phyloP scores from a whole-genome alignment of 1,140 invertebrate genomes.

The Drosophila tropicalis region DNA sequence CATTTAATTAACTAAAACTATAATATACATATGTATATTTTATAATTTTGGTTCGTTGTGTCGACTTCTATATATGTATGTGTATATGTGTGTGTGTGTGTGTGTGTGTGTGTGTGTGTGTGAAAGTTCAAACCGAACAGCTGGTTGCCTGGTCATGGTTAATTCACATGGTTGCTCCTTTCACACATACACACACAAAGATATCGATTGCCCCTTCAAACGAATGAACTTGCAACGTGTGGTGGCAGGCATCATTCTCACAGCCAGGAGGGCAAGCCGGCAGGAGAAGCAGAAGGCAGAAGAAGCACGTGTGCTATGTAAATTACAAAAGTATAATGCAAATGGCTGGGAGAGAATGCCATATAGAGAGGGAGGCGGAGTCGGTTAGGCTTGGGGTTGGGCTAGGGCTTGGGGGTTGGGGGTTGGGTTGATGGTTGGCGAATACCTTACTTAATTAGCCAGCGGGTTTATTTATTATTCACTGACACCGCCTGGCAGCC shows the following conservation, averaged over 20 bases:
- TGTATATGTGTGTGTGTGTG: background rate
- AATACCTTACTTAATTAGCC: slow-evolving; percentile 76
- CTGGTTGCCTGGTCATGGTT: slow-evolving; percentile 51
- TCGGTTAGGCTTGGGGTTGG: background rate
- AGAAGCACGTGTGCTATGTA: slow-evolving; percentile 66
- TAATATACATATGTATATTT: slow-evolving; percentile 72
- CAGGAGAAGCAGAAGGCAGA: background rate
- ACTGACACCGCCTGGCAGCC: slow-evolving; percentile 71
- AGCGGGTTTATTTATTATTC: slow-evolving; percentile 78
- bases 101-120: background rate
- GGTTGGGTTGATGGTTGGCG: slow-evolving; percentile 18
- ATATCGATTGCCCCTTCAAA: slow-evolving; percentile 69
- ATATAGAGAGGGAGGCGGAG: background rate
- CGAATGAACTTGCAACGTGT: slow-evolving; percentile 51
- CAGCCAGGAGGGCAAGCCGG: slow-evolving; percentile 39
- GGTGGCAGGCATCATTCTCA: slow-evolving; percentile 48
- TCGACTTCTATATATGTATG: slow-evolving; percentile 4
- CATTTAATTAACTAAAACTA: slow-evolving; percentile 54
- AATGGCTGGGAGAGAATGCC: slow-evolving; percentile 24
- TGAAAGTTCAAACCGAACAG: slow-evolving; percentile 19
- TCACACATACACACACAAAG: background rate
- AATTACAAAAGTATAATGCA: slow-evolving; percentile 76
- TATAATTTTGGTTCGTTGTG: slow-evolving; percentile 34
- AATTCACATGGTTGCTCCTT: slow-evolving; percentile 53
- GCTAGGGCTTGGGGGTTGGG: background rate